Base-by-base conservation (phyloP, 2,797 vertebrate genomes). In the Moxostoma hubbsi region DNA sequence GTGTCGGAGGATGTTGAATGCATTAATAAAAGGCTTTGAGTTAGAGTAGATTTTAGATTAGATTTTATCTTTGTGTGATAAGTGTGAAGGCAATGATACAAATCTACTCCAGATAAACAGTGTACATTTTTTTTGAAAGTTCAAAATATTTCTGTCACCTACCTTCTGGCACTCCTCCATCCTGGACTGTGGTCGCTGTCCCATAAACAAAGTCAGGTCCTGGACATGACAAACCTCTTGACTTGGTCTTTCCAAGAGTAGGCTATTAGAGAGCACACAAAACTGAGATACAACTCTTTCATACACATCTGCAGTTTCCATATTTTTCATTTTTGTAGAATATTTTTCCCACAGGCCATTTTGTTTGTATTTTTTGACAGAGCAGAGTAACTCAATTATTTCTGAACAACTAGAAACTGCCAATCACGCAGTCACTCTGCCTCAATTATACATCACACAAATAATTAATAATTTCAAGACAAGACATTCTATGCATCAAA, bases 161-260 rank as follows among this genome's bases (percentile, higher is more conserved):
- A 96, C 95, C 95, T 93, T 92, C 92, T 5, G 93, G 65, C 1
- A 95, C 95, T 45, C 95, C 95, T 84, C 95, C 94, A 2, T 96
- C 95, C 9, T 81, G 85, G 9, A 88, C 69, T 0, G 61, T 86
- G 13, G 80, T 61, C 18, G 87, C 89, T 43, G 89, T 83, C 5
- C 95, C 95, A 0, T 95, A 96, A 13, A 91, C 89, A 85, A 95
- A 95, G 59, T 92, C 82, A 0, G 87, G 63, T 15, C 94, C 95
- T 4, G 95, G 95, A 75, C 92, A 85, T 36, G 87, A 73, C 75
- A 85, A 90, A 80, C 91, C 92, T 85, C 85, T 93, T 18, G 90
- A 90, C 46, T 71, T 90, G 6, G 90, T 83, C 73, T 91, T 95
- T 76, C 95, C 95, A 43, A 96, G 80, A 57, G 92, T 89, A 0